A percentile compares a stretch with the other conserved stretches of the same genome.
Conservation (phyloP, 2,888 invertebrate genomes). For the Xanthorhoe designata region DNA sequence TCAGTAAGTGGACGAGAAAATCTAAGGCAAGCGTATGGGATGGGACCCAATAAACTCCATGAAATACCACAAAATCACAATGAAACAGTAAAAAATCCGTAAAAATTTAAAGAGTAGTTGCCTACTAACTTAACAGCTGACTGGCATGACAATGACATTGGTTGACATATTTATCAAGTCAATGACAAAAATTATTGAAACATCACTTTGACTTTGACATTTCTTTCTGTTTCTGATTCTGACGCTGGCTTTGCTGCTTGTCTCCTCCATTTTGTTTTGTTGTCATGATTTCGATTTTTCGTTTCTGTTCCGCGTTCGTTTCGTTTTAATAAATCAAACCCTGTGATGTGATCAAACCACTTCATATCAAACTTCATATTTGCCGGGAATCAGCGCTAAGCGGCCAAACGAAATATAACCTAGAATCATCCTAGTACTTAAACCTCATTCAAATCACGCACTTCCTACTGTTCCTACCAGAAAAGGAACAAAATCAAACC, state of each 20-base stretch:
- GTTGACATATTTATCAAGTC: not conserved
- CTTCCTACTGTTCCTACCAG: not conserved
- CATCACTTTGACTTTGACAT: not conserved
- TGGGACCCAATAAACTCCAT: not conserved
- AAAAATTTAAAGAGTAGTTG: not conserved
- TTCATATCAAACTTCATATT: too few relatives aligned
- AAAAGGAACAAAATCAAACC: not conserved
- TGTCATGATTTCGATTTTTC: too few relatives aligned
- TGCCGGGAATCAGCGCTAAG: constrained; percentile 5
- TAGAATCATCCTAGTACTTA: not conserved
- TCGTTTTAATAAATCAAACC: too few relatives aligned
- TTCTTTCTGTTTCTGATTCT: too few relatives aligned
- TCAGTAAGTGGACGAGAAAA: not conserved
- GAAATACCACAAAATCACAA: not conserved
- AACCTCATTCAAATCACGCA: constrained; percentile 1
- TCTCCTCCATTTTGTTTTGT: not conserved
- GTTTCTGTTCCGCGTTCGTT: too few relatives aligned
- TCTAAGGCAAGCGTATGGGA: not conserved
- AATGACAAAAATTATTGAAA: not conserved
- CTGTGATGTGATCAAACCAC: not conserved
- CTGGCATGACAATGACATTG: not conserved
- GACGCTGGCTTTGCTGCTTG: not conserved
- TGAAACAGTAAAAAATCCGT: not conserved
- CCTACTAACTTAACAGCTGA: not conserved
- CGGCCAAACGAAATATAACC: not conserved